A percentile compares a stretch with the other conserved stretches of the same genome.
Conservation (phyloP, 2,888 invertebrate genomes). For the Tipula lateralis region DNA sequence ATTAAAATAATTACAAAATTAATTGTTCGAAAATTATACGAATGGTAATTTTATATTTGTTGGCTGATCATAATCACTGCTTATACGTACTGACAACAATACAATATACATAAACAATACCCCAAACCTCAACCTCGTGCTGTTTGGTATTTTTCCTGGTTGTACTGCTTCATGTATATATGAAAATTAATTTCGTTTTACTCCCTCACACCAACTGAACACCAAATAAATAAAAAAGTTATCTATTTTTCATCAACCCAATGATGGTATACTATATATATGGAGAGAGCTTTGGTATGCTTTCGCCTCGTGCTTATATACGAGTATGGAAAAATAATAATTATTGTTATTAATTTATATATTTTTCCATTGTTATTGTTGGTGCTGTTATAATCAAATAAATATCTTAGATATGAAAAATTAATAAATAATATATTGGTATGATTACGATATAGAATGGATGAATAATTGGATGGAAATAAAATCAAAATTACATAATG, state of each 20-base stretch:
- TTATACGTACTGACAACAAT: not conserved
- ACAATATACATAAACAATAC: not conserved
- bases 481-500: conserved; percentile 11
- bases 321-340: not conserved
- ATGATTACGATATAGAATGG: not conserved
- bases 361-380: not conserved
- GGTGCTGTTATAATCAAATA: not conserved
- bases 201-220: not conserved
- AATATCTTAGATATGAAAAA: conserved; percentile 24
- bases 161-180: not conserved
- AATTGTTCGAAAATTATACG: not conserved
- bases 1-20: not conserved
- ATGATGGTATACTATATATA: not conserved
- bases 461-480: conserved; percentile 4
- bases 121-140: not conserved
- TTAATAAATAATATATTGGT: conserved; percentile 3
- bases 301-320: not conserved
- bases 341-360: conserved; percentile 24
- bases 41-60: not conserved
- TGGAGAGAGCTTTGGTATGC: not conserved
- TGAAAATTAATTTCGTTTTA: not conserved
- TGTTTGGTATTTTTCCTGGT: not conserved
- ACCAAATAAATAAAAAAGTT: not conserved
- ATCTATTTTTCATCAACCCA: conserved; percentile 7
- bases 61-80: not conserved